These are phyloP conservation scores for Halichoeres trimaculatus DNA, from an alignment of 2,113 vertebrate species.

Conservation along the genomic window DNA sequence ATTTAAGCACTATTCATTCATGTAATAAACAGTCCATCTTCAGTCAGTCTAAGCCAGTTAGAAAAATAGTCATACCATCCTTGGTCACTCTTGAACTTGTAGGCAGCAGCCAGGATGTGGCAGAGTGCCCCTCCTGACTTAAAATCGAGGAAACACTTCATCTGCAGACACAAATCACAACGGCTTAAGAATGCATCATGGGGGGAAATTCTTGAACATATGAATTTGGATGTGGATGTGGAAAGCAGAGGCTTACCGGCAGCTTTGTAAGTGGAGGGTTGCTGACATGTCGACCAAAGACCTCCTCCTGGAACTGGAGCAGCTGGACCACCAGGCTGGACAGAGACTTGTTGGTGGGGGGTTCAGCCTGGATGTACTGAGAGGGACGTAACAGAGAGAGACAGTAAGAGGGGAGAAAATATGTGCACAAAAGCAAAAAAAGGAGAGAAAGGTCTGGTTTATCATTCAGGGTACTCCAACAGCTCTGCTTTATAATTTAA, in stretches of 20 bases:
- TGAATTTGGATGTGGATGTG: neutral
- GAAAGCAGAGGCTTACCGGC: slow-evolving; percentile 81
- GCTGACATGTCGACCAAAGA: slow-evolving; percentile 97
- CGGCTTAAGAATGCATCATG: neutral
- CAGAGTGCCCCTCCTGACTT: slow-evolving; percentile 96
- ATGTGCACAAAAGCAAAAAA: neutral
- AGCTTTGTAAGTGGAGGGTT: slow-evolving; percentile 96
- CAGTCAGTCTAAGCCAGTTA: slow-evolving; percentile 1
- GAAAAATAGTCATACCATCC: slow-evolving; percentile 90
- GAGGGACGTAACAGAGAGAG: slow-evolving; percentile 4
- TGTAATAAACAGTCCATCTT: neutral
- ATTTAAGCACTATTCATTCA: neutral
- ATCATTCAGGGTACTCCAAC: neutral
- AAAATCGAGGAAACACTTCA: slow-evolving; percentile 98
- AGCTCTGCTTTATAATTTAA: neutral
- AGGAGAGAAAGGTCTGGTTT: neutral
- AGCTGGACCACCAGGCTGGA: slow-evolving; percentile 97
- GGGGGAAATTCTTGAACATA: neutral
- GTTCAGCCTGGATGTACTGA: slow-evolving; percentile 97
- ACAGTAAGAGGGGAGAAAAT: neutral
- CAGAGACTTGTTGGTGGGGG: slow-evolving; percentile 96
- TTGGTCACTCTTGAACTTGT: slow-evolving; percentile 99
- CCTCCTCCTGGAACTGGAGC: slow-evolving; percentile 98
- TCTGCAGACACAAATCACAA: slow-evolving; percentile 82
- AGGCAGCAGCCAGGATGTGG: slow-evolving; percentile 96